These are phyloP conservation scores for Orgyia antiqua DNA, from an alignment of 2,888 invertebrate genomes.

Conservation along the genomic window DNA sequence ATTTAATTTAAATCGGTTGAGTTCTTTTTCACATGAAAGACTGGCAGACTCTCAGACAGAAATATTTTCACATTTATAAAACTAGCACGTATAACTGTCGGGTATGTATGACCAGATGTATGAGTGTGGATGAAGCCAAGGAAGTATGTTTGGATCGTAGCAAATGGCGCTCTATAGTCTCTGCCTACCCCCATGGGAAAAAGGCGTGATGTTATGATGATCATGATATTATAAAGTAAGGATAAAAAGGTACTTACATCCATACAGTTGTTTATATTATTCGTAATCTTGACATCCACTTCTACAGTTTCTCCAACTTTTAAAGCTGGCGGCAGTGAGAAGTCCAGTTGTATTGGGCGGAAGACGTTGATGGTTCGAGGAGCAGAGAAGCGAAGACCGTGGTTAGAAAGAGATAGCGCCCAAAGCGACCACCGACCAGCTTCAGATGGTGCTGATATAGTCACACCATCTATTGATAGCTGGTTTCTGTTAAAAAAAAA, in stretches of 20 bases:
- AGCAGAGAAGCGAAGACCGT: conserved; percentile 75
- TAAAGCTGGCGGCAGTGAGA: conserved; percentile 77
- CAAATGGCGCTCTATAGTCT: no score
- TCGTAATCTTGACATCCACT: conserved; percentile 83
- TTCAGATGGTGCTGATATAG: conserved; percentile 79
- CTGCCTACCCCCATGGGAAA: no score
- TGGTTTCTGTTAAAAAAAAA: conserved; percentile 58
- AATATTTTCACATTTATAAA: no score
- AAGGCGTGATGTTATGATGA: no score
- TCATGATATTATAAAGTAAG: no score
- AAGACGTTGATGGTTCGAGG: conserved; percentile 80
- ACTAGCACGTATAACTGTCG: no score
- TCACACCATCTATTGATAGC: conserved; percentile 77
- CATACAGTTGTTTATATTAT: conserved; percentile 83
- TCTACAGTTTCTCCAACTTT: conserved; percentile 81
- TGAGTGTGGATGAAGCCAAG: no score
- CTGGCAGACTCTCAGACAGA: no score
- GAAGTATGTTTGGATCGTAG: no score
- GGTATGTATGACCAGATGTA: no score
- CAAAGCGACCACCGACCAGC: conserved; percentile 82
- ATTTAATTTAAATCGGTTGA: no score
- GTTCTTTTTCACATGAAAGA: no score
- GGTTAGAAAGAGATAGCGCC: conserved; percentile 77
- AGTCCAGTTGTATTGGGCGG: conserved; percentile 80
- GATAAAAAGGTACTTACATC: conserved; percentile 83